phyloP scores from a whole-genome alignment of 37 sponge, comb jelly and placozoan genomes.

The Bolinopsis microptera region DNA sequence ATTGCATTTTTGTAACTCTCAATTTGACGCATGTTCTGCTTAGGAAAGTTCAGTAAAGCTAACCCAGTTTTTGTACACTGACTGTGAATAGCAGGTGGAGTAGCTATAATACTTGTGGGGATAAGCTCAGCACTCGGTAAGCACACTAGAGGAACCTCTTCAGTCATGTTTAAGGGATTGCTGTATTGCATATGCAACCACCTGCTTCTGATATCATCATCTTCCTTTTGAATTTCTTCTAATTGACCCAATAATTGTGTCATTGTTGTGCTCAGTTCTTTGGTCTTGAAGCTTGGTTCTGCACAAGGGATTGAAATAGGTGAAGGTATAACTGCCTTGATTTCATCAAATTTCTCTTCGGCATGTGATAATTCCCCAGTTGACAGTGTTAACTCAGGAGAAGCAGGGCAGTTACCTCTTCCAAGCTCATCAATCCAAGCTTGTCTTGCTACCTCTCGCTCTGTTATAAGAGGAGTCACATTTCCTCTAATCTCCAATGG shows the following conservation, averaged over 20 bases:
- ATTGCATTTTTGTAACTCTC: neutral
- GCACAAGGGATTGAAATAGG: neutral
- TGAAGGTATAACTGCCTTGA: neutral
- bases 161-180: neutral
- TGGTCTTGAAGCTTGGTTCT: neutral
- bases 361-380: neutral
- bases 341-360: neutral
- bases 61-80: neutral
- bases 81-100: neutral
- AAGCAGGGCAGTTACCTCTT: too few relatives aligned
- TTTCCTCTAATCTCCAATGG: constrained; percentile 23
- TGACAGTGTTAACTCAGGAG: neutral
- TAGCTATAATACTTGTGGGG: neutral
- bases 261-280: constrained; percentile 18
- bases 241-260: constrained; percentile 1
- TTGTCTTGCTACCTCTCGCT: constrained; percentile 24
- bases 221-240: constrained; percentile 33
- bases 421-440: constrained; percentile 57
- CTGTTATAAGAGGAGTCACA: constrained; percentile 42
- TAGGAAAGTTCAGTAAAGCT: neutral
- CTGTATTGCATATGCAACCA: constrained; percentile 48
- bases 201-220: constrained; percentile 52
- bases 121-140: constrained; percentile 25
- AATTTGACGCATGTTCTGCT: neutral
- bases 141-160: neutral